Evolutionary conservation across 1,140 invertebrate species (phyloP), one percentile per base, ranked within the genome.

Genomic region (Dreissena rostriformis): DNA sequence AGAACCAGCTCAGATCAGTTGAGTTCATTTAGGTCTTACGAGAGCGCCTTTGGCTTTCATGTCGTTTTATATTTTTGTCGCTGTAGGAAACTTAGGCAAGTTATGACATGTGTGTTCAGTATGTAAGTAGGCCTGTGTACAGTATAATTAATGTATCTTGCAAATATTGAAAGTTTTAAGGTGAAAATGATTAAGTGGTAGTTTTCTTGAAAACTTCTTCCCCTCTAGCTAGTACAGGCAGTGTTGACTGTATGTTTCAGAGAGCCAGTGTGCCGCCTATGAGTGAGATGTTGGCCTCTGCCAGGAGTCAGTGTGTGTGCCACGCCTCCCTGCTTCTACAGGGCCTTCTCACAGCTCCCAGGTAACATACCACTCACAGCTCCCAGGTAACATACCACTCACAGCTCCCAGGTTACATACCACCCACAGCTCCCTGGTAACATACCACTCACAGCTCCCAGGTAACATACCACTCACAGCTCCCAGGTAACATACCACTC

Each of bases 251-350:
- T 53, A 12, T 73, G 0, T 68, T 79, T 53, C 91, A 96, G 95
- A 94, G 93, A 91, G 94, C 94, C 39, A 95, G 94, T 88, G 91
- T 94, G 29, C 95, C 95, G 57, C 95, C 95, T 52, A 92, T 95
- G 29, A 95, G 94, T 71, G 94, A 95, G 29, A 91, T 95, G 52
- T 86, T 96, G 24, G 90, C 94, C 2, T 94, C 95, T 79, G 89
- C 96, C 24, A 93, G 96, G 78, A 94, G 94, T 5, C 96, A 96
- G 88, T 95, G 96, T 90, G 94, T 96, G 19, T 94, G 95, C 76
- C 94, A 95, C 89, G 94, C 95, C 49, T 93, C 95, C 57, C 91
- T 96, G 10, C 91, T 96, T 29, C 90, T 96, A 2, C 95, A 95
- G 92, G 95, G 95, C 78, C 89, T 94, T 5, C 93, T 95, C n/a